Evolutionary conservation across 35 echinoderm and acorn worm genomes (phyloP).

Genomic region (Diadema setosum): DNA sequence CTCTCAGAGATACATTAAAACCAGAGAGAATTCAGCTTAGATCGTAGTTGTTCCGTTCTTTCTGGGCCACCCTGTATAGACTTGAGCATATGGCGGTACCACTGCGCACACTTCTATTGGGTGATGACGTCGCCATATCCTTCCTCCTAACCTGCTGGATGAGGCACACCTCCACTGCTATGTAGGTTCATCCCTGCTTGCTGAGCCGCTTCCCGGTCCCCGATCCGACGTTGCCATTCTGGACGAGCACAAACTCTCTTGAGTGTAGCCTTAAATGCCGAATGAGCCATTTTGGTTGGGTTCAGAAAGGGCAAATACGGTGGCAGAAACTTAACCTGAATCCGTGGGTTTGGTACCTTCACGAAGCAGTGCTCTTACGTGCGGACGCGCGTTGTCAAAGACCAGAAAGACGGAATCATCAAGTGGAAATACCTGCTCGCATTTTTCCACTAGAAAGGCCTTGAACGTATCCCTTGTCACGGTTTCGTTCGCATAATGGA

Average conservation of each 20-base stretch:
- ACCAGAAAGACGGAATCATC: background rate
- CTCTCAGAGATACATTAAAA: too few species aligned
- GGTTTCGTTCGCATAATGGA: too few species aligned
- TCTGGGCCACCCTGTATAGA: too few species aligned
- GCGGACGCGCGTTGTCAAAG: constrained; percentile 17
- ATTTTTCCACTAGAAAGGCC: background rate
- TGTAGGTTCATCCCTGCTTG: constrained; percentile 14
- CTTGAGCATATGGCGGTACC: background rate
- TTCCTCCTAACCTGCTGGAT: background rate
- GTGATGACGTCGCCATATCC: constrained; percentile 14
- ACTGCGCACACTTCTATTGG: constrained; percentile 14
- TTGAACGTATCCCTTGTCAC: background rate
- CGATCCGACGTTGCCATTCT: background rate
- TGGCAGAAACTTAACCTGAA: background rate
- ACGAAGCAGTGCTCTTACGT: background rate
- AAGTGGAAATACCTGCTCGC: background rate
- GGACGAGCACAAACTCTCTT: background rate
- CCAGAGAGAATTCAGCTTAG: too few species aligned
- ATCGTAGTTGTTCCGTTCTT: too few species aligned
- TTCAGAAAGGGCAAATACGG: constrained; percentile 19
- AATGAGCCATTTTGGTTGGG: background rate
- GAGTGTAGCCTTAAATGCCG: constrained; percentile 13
- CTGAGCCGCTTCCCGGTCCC: background rate
- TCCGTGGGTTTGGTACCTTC: background rate
- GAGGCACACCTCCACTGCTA: background rate